Evolutionary conservation across 2,113 vertebrate genomes (phyloP).

Genomic region (Bucco capensis): DNA sequence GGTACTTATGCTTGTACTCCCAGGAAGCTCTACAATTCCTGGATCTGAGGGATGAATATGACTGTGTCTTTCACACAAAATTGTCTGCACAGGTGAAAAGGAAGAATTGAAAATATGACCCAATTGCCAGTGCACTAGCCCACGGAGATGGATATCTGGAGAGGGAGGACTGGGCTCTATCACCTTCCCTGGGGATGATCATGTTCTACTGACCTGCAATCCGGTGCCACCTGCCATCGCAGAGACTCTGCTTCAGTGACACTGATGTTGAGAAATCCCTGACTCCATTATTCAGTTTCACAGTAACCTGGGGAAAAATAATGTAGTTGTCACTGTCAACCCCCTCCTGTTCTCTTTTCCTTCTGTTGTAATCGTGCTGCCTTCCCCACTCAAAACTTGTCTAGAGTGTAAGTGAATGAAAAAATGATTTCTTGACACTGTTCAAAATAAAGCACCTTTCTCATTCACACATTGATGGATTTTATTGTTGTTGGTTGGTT

Average conservation of each 20-base stretch:
- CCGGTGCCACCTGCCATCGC: conserved; percentile 88
- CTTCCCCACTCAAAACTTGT: background rate
- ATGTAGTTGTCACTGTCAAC: background rate
- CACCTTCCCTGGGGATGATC: background rate
- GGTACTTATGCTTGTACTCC: background rate
- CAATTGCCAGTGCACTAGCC: background rate
- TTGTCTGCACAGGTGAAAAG: background rate
- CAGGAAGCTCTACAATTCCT: background rate
- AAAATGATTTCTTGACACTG: background rate
- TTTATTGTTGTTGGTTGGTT: background rate
- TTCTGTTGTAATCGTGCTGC: background rate
- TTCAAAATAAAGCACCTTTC: background rate
- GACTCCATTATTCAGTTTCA: conserved; percentile 84
- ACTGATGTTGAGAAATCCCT: conserved; percentile 85
- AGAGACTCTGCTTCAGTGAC: conserved; percentile 79
- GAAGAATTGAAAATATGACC: background rate
- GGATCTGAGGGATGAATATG: background rate
- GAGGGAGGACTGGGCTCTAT: background rate
- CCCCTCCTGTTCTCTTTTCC: background rate
- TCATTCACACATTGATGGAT: background rate
- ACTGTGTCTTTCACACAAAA: background rate
- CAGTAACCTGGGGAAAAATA: conserved; percentile 78
- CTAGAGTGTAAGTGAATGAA: background rate
- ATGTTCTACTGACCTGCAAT: conserved; percentile 80
- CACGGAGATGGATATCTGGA: background rate